These are phyloP conservation scores for Drosophila baimaii DNA, from an alignment of 1,140 invertebrate genomes.

Conservation along the genomic window DNA sequence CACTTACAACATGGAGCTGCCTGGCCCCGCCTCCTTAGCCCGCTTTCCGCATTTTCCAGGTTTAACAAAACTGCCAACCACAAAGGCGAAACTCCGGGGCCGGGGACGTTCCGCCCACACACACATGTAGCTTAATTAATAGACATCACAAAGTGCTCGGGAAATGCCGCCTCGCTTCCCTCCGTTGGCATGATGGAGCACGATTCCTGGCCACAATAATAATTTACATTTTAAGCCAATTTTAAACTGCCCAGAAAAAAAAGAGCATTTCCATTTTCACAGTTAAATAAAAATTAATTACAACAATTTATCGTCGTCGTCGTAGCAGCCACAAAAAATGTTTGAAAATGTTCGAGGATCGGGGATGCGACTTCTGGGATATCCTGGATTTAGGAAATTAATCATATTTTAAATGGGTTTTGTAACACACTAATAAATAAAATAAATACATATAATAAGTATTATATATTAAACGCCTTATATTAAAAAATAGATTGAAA, in stretches of 20 bases:
- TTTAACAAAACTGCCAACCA: slow-evolving; percentile 48
- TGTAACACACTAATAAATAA: too few relatives aligned
- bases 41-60: slow-evolving; percentile 33
- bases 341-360: neutral
- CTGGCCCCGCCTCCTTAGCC: slow-evolving; percentile 1
- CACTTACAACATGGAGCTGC: slow-evolving; percentile 64
- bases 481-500: too few relatives aligned
- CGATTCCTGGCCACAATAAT: slow-evolving; percentile 77
- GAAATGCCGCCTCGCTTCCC: slow-evolving; percentile 31
- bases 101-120: slow-evolving; percentile 16
- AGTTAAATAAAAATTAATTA: slow-evolving; percentile 83
- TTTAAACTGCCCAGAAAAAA: slow-evolving; percentile 65
- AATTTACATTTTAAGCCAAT: slow-evolving; percentile 83
- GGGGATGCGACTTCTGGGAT: neutral
- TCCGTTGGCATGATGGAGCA: slow-evolving; percentile 59
- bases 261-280: slow-evolving; percentile 75
- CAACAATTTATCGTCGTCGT: slow-evolving; percentile 81
- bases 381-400: slow-evolving; percentile 1
- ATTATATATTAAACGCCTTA: too few relatives aligned
- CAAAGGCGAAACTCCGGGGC: slow-evolving; percentile 23
- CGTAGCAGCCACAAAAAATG: slow-evolving; percentile 59
- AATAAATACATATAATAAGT: too few relatives aligned
- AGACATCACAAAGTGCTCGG: slow-evolving; percentile 71
- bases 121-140: slow-evolving; percentile 74
- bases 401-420: neutral